A percentile compares a stretch with the other conserved stretches of the same genome.
phyloP scores from a whole-genome alignment of 2,797 vertebrate genomes.

The Anabas testudineus region DNA sequence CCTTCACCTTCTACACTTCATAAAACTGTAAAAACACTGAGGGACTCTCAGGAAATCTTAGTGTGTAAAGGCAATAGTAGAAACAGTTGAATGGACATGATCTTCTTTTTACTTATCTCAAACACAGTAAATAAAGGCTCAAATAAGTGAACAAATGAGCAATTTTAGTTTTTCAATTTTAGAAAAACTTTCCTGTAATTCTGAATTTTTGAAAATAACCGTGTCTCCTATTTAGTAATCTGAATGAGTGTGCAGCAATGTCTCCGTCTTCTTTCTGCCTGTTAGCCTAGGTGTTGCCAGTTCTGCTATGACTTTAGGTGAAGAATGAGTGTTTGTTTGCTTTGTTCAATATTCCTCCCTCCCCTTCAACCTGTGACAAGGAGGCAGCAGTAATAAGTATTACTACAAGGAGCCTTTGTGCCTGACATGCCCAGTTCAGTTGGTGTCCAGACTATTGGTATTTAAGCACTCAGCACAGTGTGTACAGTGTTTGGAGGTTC shows the following conservation, averaged over 20 bases:
- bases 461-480: slow-evolving; percentile 6
- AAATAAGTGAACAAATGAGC: no score
- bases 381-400: slow-evolving; percentile 46
- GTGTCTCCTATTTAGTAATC: not conserved
- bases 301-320: slow-evolving; percentile 25
- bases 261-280: slow-evolving; percentile 19
- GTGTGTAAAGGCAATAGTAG: no score
- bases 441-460: slow-evolving; percentile 2
- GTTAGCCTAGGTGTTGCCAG: slow-evolving; percentile 28
- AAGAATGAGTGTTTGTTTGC: slow-evolving; percentile 63
- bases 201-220: no score
- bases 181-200: no score
- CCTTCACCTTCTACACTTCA: no score
- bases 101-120: no score
- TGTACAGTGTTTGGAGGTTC: not conserved
- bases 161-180: no score
- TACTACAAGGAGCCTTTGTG: slow-evolving; percentile 40
- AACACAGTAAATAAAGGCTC: no score
- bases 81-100: no score
- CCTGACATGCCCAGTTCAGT: slow-evolving; percentile 28
- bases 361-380: slow-evolving; percentile 51
- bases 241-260: not conserved
- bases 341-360: slow-evolving; percentile 49
- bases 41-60: no score
- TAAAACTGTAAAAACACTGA: no score